These are phyloP conservation scores for Yponomeuta malinellus DNA, from an alignment of 2,888 invertebrate genomes.

Conservation along the genomic window DNA sequence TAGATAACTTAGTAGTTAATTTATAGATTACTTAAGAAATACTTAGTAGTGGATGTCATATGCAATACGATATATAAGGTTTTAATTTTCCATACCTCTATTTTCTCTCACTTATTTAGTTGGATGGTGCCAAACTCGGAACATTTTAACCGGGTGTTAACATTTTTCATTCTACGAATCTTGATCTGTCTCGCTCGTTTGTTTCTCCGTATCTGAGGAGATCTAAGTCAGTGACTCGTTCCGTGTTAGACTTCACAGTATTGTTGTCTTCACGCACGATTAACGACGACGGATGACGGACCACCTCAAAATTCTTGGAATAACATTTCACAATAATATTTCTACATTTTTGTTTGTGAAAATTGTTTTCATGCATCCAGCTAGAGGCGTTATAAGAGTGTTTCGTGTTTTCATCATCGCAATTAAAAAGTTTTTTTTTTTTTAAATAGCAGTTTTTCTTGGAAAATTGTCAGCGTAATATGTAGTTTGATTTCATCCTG, in stretches of 20 bases:
- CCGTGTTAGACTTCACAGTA: conserved; percentile 28
- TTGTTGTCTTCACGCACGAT: conserved; percentile 42
- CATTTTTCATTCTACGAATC: conserved; percentile 36
- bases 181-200: conserved; percentile 17
- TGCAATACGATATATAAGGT: no score
- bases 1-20: no score
- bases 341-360: neutral
- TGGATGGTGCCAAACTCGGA: neutral
- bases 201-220: conserved; percentile 36
- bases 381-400: neutral
- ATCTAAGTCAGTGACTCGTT: conserved; percentile 2
- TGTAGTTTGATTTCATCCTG: no score
- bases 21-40: no score
- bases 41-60: no score
- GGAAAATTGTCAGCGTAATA: no score
- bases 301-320: conserved; percentile 12
- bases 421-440: neutral
- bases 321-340: neutral
- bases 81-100: no score
- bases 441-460: neutral
- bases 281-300: conserved; percentile 31
- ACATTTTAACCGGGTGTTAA: neutral
- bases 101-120: neutral
- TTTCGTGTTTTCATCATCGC: neutral
- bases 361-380: neutral